Base-by-base conservation (phyloP, 2,888 invertebrate species). In the Teinopalpus imperialis region DNA sequence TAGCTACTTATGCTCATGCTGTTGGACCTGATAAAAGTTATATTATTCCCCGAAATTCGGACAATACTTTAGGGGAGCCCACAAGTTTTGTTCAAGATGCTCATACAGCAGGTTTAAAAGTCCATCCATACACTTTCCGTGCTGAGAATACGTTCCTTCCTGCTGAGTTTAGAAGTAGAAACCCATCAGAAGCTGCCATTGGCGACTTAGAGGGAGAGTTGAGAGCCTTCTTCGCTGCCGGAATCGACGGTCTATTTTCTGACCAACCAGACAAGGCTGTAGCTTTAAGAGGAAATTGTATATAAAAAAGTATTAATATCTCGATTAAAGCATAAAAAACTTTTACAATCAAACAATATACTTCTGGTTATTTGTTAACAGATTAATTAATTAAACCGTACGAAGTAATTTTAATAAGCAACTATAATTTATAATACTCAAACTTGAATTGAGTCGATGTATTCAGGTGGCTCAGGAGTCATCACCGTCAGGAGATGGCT, bases 121-220 rank as follows among this genome's bases (percentile, higher is more conserved):
- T 88, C 0, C 85, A 85, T 51, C 85, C 85, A 0, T 87, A 81
- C 51, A 86, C 86, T 1, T 87, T 87, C 53, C 75, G 86, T 1
- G 76, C 85, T 6, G 87, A 87, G 53, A 86, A 87, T 50, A 31
- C 52, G 2, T 87, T 71, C 50, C 60, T 87, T 12, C 83, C 87
- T 10, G 53, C 47, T n/a, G 77, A 86, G 43, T 83, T 66, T 46
- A 68, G 69, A 30, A 80, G 56, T 47, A 52, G 51, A 3, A 61
- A 71, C 7, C 23, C 49, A 2, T 54, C 61, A 1, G 57, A 61
- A 2, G 45, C 55, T 2, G 66, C 61, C 10, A 61, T 74, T 14
- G 87, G 87, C 2, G 56, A 88, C 39, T 60, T 78, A 0, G 57
- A 51, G 8, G 72, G 69, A 26, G 87, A 88, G 63, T 46, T 88